Conservation (phyloP, 2,888 invertebrate genomes). For the Philonicus albiceps region DNA sequence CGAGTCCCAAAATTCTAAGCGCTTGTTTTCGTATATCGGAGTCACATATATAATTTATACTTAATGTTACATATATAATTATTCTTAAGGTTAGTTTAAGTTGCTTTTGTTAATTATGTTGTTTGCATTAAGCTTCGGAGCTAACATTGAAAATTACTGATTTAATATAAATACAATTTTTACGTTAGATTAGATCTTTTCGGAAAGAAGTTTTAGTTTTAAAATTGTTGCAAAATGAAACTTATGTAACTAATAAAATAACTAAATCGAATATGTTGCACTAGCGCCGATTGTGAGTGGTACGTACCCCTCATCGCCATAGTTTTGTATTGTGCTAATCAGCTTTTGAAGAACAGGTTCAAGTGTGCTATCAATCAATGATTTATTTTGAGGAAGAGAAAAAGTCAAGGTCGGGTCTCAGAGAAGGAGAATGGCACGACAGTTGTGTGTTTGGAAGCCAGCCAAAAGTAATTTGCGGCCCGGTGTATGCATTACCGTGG, state of each 20-base stretch:
- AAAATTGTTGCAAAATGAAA: not conserved
- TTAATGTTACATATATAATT: too few species aligned
- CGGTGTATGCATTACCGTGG: not conserved
- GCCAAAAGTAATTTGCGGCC: not conserved
- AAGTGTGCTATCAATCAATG: not conserved
- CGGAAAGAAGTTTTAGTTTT: too few species aligned
- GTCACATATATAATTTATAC: too few species aligned
- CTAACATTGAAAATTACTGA: too few species aligned
- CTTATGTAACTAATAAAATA: not conserved
- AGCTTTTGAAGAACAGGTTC: not conserved
- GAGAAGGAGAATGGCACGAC: not conserved
- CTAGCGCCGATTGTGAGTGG: not conserved
- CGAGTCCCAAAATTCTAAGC: too few species aligned
- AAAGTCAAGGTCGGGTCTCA: not conserved
- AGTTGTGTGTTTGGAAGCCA: not conserved
- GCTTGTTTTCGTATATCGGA: too few species aligned
- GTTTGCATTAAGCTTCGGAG: too few species aligned
- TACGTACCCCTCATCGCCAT: not conserved
- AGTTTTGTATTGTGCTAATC: not conserved
- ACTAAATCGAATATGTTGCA: not conserved
- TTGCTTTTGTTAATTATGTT: too few species aligned
- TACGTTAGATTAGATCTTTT: too few species aligned
- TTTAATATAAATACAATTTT: too few species aligned
- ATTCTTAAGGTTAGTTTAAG: too few species aligned
- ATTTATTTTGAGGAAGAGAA: not conserved